A percentile compares a stretch with the other conserved stretches of the same genome.
Conservation (phyloP, 2,888 invertebrate species). For the Chloroclysta siterata region DNA sequence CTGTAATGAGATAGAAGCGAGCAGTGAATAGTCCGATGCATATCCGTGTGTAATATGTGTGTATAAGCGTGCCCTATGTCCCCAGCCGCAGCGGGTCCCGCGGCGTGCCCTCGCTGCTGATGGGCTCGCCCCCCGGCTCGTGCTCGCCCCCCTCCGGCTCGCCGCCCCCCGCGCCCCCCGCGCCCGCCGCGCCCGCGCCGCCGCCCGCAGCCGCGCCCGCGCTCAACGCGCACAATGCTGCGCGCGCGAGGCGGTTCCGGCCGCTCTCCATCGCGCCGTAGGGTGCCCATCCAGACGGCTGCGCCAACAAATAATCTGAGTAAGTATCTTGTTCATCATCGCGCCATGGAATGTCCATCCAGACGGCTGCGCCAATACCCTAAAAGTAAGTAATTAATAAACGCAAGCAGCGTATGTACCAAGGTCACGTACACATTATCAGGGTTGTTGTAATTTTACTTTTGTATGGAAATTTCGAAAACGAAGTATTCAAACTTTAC, state of each 20-base stretch:
- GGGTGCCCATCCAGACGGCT: conserved; percentile 33
- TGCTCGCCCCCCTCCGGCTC: conserved; percentile 58
- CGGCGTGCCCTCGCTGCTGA: conserved; percentile 77
- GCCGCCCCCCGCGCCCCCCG: conserved; percentile 41
- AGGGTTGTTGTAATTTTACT: no score
- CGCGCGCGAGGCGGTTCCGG: conserved; percentile 73
- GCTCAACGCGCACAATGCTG: conserved; percentile 72
- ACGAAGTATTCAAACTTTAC: no score
- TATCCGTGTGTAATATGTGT: no score
- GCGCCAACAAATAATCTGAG: background rate
- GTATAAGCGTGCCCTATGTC: no score
- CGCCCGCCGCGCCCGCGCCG: conserved; percentile 48
- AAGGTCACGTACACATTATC: no score
- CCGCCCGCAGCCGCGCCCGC: conserved; percentile 50
- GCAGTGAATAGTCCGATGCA: no score
- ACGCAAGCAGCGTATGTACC: no score
- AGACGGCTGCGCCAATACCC: no score
- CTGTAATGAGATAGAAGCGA: no score
- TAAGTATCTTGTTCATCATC: background rate
- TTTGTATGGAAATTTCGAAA: no score
- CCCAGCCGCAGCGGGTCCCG: conserved; percentile 67
- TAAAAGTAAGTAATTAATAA: no score
- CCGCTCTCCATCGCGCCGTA: conserved; percentile 75
- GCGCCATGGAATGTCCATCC: no score
- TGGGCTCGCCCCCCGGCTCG: conserved; percentile 62